phyloP scores from a whole-genome alignment of 2,888 invertebrate genomes.

The Parnassius orleans region DNA sequence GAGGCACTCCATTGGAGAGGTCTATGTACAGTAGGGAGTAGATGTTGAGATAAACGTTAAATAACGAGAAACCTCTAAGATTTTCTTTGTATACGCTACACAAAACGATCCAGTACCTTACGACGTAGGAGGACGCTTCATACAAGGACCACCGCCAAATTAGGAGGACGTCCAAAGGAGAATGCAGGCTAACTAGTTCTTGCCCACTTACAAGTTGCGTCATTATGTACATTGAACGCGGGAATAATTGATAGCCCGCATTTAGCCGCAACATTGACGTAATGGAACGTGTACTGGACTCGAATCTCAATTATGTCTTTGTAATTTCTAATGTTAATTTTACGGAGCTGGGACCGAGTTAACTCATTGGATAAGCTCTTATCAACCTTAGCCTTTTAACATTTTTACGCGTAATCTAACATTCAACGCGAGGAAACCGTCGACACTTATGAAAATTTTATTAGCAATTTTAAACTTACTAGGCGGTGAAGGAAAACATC shows the following conservation, averaged over 20 bases:
- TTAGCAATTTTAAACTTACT: no score
- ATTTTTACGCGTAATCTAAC: no score
- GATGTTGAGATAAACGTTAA: no score
- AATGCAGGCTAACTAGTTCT: constrained; percentile 57
- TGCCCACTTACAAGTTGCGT: constrained; percentile 44
- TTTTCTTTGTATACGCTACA: constrained; percentile 10
- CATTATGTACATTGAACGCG: constrained; percentile 27
- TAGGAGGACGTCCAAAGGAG: constrained; percentile 59
- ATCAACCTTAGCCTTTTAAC: no score
- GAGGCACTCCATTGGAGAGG: no score
- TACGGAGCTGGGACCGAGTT: no score
- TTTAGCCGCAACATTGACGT: constrained; percentile 7
- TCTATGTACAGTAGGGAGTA: no score
- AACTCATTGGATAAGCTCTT: no score
- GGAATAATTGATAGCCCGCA: constrained; percentile 16
- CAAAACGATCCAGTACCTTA: constrained; percentile 11
- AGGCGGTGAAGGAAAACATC: no score
- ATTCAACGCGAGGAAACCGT: no score
- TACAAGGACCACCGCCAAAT: constrained; percentile 56
- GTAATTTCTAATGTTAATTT: background rate
- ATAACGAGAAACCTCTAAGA: constrained; percentile 12
- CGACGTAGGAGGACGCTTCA: constrained; percentile 31
- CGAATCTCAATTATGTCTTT: constrained; percentile 1
- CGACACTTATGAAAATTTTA: no score
- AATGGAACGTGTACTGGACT: constrained; percentile 5